Base-by-base conservation (phyloP, 2,113 vertebrate species). In the Myotis brandtii region DNA sequence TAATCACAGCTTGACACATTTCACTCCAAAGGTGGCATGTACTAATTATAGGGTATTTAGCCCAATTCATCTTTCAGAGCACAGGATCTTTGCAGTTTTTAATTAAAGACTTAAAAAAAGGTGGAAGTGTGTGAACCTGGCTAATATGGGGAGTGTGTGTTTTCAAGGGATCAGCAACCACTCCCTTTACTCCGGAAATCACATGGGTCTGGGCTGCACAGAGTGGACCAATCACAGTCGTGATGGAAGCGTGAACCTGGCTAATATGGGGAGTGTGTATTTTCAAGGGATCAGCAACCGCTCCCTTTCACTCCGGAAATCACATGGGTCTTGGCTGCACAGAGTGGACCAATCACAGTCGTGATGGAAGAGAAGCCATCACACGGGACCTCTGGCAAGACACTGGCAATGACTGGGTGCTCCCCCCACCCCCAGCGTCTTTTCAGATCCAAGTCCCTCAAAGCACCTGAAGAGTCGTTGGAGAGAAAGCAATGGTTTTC, bases 1-100 rank as follows among this genome's bases (percentile, higher is more conserved):
- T 99, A 98, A 99, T 98, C 98, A 98, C 98, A 98, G 99, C 98
- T 98, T 99, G 98, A 99, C 98, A 98, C 98, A 98, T 98, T 98
- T 98, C 98, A 96, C 97, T 98, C 96, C 89, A 97, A 97, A 98
- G 95, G 87, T 82, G 90, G 98, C 98, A 98, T 94, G 96, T 97
- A 97, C 98, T 98, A 98, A 97, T 97, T 95, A 97, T 34, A 96
- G n/a, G 89, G 79, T 95, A 97, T 97, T 98, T 96, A 93, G 97
- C 96, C 95, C 93, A 97, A 97, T 98, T 98, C 97, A 98, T 97
- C 97, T 97, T 97, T 97, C 95, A 93, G 3, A 52, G 91, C 91
- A 96, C 97, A 96, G 84, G 94, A 66, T 23, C 76, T 95, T 97
- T 95, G 95, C 91, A 89, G n/a, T 96, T 87, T 98, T 98, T 98